These are phyloP conservation scores for Pseudonaja textilis DNA, from an alignment of 2,113 vertebrate genomes.

Conservation along the genomic window DNA sequence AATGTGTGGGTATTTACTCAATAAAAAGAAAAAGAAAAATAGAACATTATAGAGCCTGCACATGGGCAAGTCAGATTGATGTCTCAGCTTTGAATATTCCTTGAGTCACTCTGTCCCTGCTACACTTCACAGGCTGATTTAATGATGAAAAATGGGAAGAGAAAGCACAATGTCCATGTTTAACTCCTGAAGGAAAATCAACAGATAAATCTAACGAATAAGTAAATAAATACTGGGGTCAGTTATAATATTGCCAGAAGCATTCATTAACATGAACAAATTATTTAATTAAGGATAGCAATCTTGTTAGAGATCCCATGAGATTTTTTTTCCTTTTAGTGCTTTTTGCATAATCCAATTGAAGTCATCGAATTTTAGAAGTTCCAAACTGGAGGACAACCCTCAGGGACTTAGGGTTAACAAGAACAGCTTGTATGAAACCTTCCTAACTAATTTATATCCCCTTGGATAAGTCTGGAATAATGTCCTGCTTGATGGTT, in stretches of 20 bases:
- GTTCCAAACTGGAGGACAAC: constrained; percentile 46
- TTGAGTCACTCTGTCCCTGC: neutral
- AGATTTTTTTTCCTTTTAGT: constrained; percentile 23
- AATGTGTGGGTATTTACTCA: neutral
- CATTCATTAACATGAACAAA: constrained; percentile 36
- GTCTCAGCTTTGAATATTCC: neutral
- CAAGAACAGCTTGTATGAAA: constrained; percentile 49
- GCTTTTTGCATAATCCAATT: constrained; percentile 13
- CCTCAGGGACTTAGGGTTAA: constrained; percentile 44
- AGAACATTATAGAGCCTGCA: neutral
- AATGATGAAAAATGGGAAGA: neutral
- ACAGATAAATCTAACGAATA: neutral
- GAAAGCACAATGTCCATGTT: neutral
- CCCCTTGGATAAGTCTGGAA: constrained; percentile 26
- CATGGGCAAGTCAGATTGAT: neutral
- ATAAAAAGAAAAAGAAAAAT: neutral
- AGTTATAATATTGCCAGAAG: neutral
- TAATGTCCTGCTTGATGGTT: constrained; percentile 50
- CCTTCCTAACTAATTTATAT: neutral
- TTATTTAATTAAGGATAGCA: constrained; percentile 25
- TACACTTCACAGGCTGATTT: neutral
- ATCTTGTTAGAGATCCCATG: constrained; percentile 22
- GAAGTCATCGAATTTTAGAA: constrained; percentile 13
- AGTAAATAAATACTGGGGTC: neutral
- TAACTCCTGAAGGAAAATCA: neutral